These are phyloP conservation scores for Gobio occitaniae DNA, from an alignment of 2,797 vertebrate species.

Conservation along the genomic window DNA sequence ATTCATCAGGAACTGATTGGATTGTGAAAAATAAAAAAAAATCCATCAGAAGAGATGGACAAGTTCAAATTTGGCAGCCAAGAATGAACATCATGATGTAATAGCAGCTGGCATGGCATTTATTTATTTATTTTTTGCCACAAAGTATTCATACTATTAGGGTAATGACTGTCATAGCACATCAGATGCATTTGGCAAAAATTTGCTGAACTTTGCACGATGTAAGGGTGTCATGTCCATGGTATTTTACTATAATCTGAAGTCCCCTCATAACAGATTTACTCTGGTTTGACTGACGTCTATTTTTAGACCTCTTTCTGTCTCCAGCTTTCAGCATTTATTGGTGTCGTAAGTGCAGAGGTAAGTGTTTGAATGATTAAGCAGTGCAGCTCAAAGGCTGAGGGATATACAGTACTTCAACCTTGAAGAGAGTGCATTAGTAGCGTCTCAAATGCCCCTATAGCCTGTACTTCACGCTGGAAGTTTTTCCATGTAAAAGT, in stretches of 20 bases:
- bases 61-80: background rate
- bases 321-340: constrained; percentile 31
- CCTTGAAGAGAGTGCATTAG: constrained; percentile 21
- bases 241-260: constrained; percentile 10
- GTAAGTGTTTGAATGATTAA: constrained; percentile 24
- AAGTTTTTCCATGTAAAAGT: constrained; percentile 40
- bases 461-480: background rate
- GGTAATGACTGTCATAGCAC: background rate
- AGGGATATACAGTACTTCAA: background rate
- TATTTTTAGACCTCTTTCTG: background rate
- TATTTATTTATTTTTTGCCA: background rate
- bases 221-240: constrained; percentile 6
- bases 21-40: background rate
- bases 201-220: background rate
- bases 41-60: background rate
- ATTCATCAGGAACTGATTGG: background rate
- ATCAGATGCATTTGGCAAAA: constrained; percentile 6
- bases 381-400: background rate
- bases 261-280: background rate
- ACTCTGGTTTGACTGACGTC: background rate
- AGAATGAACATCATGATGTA: background rate
- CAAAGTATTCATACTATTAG: background rate
- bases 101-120: background rate
- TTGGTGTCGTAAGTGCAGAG: background rate
- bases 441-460: background rate